Evolutionary conservation across 2,797 vertebrate genomes (phyloP).

Genomic region (Cuniculus paca): DNA sequence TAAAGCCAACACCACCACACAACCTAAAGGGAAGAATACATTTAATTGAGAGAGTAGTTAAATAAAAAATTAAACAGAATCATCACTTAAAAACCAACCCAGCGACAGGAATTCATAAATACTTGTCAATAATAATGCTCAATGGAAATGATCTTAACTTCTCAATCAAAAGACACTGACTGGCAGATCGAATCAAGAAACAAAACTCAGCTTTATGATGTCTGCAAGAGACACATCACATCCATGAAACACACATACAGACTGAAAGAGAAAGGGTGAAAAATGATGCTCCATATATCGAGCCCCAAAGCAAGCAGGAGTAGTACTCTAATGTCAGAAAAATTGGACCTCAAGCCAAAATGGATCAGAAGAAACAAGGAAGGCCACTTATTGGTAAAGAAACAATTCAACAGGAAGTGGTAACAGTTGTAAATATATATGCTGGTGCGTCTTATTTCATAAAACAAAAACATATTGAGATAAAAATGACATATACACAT

Average conservation of each 20-base stretch:
- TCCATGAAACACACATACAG: not conserved
- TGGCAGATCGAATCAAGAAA: not conserved
- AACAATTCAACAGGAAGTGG: not conserved
- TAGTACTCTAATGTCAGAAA: not conserved
- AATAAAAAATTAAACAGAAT: not conserved
- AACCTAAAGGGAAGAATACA: not conserved
- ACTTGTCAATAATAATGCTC: not conserved
- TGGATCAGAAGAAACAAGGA: no score
- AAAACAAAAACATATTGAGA: not conserved
- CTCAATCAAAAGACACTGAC: not conserved
- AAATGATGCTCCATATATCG: not conserved
- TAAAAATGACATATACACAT: not conserved
- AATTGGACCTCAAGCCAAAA: no score
- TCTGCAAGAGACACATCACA: not conserved
- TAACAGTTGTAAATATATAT: not conserved
- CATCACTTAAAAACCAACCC: not conserved
- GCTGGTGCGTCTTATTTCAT: not conserved
- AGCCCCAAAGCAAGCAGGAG: not conserved
- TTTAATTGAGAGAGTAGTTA: not conserved
- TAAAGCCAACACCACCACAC: not conserved
- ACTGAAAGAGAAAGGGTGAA: not conserved
- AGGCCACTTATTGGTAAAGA: no score
- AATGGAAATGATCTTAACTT: not conserved
- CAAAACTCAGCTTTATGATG: not conserved
- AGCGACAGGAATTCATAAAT: not conserved